Conservation (phyloP, 2,797 vertebrate genomes). For the Enteromius viviparus region DNA sequence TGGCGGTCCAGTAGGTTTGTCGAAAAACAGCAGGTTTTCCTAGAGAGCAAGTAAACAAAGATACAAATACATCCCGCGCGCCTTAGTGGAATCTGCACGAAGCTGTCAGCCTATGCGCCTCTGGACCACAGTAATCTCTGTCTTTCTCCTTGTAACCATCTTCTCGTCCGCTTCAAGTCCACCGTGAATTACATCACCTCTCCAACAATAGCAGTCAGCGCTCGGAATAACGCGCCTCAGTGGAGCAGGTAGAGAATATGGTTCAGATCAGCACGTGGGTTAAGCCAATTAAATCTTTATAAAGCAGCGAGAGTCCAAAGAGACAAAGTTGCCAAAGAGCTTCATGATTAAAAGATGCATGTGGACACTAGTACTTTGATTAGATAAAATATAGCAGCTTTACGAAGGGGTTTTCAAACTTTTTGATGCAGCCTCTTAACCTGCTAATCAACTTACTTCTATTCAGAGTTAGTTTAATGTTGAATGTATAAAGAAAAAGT, state of each 20-base stretch:
- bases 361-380: neutral
- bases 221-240: conserved; percentile 21
- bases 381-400: neutral
- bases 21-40: neutral
- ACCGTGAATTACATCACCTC: conserved; percentile 50
- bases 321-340: conserved; percentile 26
- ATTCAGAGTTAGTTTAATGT: neutral
- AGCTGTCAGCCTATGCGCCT: neutral
- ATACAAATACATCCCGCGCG: neutral
- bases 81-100: neutral
- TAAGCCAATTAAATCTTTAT: conserved; percentile 43
- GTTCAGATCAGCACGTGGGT: conserved; percentile 39
- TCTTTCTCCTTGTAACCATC: neutral
- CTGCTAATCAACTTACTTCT: neutral
- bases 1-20: neutral
- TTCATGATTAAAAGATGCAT: neutral
- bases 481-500: neutral
- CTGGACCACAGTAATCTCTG: neutral
- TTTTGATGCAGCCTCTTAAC: neutral
- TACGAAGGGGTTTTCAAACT: neutral
- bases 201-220: conserved; percentile 45
- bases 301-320: neutral
- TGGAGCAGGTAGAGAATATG: conserved; percentile 36
- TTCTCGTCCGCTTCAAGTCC: conserved; percentile 11
- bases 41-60: neutral